Evolutionary conservation across 1,140 invertebrate genomes (phyloP).

Genomic region (Apis dorsata): DNA sequence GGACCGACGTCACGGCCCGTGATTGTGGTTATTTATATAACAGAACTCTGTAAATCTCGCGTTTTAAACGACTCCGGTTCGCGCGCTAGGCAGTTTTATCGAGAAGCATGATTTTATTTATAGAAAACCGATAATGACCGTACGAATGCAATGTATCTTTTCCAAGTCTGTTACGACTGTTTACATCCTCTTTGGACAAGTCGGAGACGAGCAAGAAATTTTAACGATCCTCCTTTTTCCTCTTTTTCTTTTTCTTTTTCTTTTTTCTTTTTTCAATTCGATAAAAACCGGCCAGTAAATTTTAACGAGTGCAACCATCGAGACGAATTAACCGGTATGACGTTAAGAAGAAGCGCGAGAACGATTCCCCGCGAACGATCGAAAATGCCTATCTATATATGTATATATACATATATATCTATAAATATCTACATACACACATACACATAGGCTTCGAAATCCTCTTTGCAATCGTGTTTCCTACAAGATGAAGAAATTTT

Average conservation of each 20-base stretch:
- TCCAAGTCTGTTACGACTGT: constrained; percentile 34
- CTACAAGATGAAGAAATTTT: background rate
- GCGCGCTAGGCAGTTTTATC: constrained; percentile 54
- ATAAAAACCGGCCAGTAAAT: background rate
- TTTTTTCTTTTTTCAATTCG: background rate
- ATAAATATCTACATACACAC: too few species aligned
- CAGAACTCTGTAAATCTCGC: constrained; percentile 60
- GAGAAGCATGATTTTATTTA: constrained; percentile 58
- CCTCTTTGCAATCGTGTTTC: background rate
- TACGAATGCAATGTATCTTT: constrained; percentile 41
- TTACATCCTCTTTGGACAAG: background rate
- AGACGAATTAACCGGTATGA: background rate
- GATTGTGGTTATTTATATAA: constrained; percentile 67
- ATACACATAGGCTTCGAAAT: too few species aligned
- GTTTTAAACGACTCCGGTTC: constrained; percentile 51
- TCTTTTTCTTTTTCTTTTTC: background rate
- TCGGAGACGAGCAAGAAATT: constrained; percentile 2
- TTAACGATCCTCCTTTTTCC: background rate
- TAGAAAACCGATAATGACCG: constrained; percentile 62
- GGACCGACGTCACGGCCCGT: constrained; percentile 54
- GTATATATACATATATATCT: too few species aligned
- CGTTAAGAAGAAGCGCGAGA: background rate
- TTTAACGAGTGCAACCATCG: constrained; percentile 1
- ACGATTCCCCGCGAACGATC: background rate
- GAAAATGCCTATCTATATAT: background rate